Evolutionary conservation across 2,113 vertebrate species (phyloP).

Genomic region (Rhabdomys dilectus): DNA sequence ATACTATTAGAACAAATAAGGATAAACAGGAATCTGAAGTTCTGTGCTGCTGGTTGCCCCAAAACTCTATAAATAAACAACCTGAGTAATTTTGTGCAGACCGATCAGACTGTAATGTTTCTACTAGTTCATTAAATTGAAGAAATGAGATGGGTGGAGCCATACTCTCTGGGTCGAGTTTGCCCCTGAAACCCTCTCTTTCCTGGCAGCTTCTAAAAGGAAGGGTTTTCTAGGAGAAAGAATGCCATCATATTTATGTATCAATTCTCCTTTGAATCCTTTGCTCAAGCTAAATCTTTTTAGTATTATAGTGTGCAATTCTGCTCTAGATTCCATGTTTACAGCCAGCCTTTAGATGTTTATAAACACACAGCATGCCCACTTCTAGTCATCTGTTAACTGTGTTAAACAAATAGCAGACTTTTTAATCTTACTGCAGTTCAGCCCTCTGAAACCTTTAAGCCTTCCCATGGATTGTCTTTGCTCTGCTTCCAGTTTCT

Average conservation of each 20-base stretch:
- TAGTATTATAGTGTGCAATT: conserved; percentile 44
- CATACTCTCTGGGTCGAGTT: not conserved
- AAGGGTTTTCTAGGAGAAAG: conserved; percentile 58
- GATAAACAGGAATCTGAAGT: conserved; percentile 45
- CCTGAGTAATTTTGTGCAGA: conserved; percentile 54
- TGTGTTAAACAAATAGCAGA: conserved; percentile 53
- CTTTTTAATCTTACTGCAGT: conserved; percentile 66
- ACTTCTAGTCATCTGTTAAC: conserved; percentile 76
- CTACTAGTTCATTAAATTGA: conserved; percentile 47
- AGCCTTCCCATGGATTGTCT: conserved; percentile 56
- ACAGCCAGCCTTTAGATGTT: conserved; percentile 71
- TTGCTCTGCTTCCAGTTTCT: conserved; percentile 55
- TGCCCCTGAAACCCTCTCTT: conserved; percentile 51
- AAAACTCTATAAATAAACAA: conserved; percentile 64
- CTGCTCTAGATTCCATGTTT: conserved; percentile 60
- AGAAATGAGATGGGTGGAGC: conserved; percentile 51
- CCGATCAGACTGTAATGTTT: conserved; percentile 35
- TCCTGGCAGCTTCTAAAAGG: conserved; percentile 61
- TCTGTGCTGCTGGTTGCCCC: conserved; percentile 1
- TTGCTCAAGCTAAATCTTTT: conserved; percentile 66
- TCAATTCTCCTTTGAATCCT: conserved; percentile 55
- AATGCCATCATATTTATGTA: conserved; percentile 67
- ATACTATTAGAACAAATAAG: not conserved
- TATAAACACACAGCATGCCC: conserved; percentile 77
- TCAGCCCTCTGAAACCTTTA: conserved; percentile 23